A percentile compares a stretch with the other conserved stretches of the same genome.
Evolutionary conservation across 2,113 vertebrate species (phyloP).

Genomic region (Gymnobelideus leadbeateri): DNA sequence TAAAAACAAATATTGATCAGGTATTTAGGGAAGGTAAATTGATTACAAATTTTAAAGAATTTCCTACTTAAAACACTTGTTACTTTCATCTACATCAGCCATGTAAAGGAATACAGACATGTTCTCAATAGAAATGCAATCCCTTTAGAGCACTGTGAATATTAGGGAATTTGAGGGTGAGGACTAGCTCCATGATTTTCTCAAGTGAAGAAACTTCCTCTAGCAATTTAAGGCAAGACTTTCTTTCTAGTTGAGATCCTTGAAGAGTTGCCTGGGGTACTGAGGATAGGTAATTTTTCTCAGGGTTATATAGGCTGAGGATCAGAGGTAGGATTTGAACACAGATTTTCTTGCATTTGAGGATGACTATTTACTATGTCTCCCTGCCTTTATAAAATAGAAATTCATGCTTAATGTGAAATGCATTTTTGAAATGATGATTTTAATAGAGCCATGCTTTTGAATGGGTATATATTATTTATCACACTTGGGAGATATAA

Average conservation of each 20-base stretch:
- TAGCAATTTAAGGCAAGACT: not conserved
- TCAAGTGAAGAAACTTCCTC: not conserved
- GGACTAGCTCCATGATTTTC: not conserved
- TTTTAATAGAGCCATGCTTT: slow-evolving; percentile 81
- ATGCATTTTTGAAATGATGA: slow-evolving; percentile 68
- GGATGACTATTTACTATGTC: not conserved
- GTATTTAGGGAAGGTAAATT: slow-evolving; percentile 37
- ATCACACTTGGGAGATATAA: slow-evolving; percentile 70
- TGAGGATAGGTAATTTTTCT: not conserved
- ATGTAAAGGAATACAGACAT: slow-evolving; percentile 48
- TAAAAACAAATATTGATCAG: slow-evolving; percentile 51
- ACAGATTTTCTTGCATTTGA: not conserved
- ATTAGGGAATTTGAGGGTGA: not conserved
- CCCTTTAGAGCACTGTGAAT: not conserved
- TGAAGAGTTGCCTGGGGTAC: not conserved
- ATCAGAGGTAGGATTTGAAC: not conserved
- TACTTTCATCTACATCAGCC: slow-evolving; percentile 57
- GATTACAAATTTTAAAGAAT: slow-evolving; percentile 52
- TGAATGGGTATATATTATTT: slow-evolving; percentile 79
- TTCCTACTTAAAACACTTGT: slow-evolving; percentile 47
- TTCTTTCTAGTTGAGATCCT: not conserved
- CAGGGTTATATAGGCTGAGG: not conserved
- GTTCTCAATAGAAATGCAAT: not conserved
- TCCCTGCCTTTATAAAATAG: slow-evolving; percentile 21
- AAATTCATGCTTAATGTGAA: slow-evolving; percentile 81